Evolutionary conservation across 1,140 invertebrate genomes (phyloP).

Genomic region (Tetragnatha versicolor): DNA sequence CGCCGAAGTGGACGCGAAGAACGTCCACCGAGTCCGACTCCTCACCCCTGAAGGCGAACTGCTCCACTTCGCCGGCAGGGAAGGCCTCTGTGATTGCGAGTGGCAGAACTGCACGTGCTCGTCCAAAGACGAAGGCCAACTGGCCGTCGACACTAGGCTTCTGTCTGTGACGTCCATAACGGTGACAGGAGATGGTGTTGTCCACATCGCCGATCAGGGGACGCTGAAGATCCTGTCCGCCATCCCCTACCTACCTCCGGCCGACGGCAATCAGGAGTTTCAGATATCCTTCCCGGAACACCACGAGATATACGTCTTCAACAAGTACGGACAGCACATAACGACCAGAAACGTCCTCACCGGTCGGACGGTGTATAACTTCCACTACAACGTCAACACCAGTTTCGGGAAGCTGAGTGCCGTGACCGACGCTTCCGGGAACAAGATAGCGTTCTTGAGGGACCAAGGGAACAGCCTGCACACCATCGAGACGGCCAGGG

Average conservation of each 20-base stretch:
- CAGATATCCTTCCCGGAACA: conserved; percentile 95
- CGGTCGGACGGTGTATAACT: conserved; percentile 87
- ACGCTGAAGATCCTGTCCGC: conserved; percentile 84
- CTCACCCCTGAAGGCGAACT: conserved; percentile 93
- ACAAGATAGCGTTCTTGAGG: conserved; percentile 84
- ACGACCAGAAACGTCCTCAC: conserved; percentile 92
- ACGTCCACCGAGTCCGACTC: conserved; percentile 88
- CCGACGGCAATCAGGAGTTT: conserved; percentile 76
- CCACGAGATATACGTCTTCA: conserved; percentile 95
- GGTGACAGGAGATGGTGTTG: conserved; percentile 90
- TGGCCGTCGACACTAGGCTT: conserved; percentile 72
- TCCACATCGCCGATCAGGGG: conserved; percentile 93
- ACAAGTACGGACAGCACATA: conserved; percentile 92
- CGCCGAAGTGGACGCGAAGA: conserved; percentile 92
- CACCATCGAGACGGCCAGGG: conserved; percentile 92
- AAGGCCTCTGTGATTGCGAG: conserved; percentile 51
- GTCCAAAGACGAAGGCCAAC: conserved; percentile 37
- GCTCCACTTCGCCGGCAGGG: conserved; percentile 83
- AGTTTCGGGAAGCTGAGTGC: conserved; percentile 93
- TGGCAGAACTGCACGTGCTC: conserved; percentile 57
- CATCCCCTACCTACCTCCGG: conserved; percentile 84
- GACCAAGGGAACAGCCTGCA: conserved; percentile 89
- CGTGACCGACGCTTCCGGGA: conserved; percentile 90
- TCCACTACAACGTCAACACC: conserved; percentile 95
- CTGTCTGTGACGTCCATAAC: conserved; percentile 81